Evolutionary conservation across 2,888 invertebrate genomes (phyloP), one percentile per base, ranked within the genome.

Genomic region (Euplexia lucipara): DNA sequence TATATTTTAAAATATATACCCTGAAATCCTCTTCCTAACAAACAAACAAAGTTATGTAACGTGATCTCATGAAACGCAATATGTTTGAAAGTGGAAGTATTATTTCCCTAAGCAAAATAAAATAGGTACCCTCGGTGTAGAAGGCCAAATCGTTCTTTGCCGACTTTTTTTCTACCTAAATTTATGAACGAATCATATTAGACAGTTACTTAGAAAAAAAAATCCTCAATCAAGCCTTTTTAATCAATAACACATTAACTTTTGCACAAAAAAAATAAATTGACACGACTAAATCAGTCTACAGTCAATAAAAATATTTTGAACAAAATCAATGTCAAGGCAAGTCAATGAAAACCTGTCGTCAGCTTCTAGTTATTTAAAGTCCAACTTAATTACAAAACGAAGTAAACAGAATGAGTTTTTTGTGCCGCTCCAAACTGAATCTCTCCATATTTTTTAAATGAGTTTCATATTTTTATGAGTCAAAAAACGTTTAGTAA

Each of bases 401-500:
- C 61, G 70, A 75, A 66, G 71, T 79, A 77, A 70, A 83, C 73
- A 79, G 41, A 76, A 71, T 71, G 71, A 54, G 65, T 65, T 71
- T n/a, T 70, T 57, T 68, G 58, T 57, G 59, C 57, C 81, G 62
- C 63, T 72, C 62, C 56, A 26, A 75, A 79, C 73, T 49, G 74
- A 60, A 75, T 67, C 61, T 78, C 78, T 60, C 49, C 61, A 74
- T 71, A 75, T 75, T 76, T 79, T 71, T 67, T 39, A 74, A 82
- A 81, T 81, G 66, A 76, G 77, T 78, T 82, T 76, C 75, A 79
- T 75, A 82, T 80, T 85, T 83, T 85, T 84, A 84, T 70, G 75
- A 79, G 76, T 78, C 72, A 61, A 48, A 81, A 79, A 79, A 54
- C 73, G 70, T 79, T 76, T 73, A 75, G 77, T 64, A 63, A 70